Evolutionary conservation across 1,140 invertebrate species (phyloP), one percentile per base, ranked within the genome.

Genomic region (Pentalonia nigronervosa): DNA sequence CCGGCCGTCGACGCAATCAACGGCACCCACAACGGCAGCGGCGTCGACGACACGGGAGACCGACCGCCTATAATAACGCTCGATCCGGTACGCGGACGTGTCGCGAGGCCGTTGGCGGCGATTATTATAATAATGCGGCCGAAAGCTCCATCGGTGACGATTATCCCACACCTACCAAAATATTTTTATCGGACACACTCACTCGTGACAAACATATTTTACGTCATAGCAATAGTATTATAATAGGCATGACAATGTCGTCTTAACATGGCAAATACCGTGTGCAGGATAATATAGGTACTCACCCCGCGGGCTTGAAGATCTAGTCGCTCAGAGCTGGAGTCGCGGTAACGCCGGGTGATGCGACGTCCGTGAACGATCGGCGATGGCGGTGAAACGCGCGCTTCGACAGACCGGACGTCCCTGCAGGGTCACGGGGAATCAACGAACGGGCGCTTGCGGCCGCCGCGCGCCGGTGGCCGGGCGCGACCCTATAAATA

Each of bases 401-500:
- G 90, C 30, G 90, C 90, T 23, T 14, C n/a, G 36, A 84, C 76
- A 48, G 47, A 92, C 45, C 45, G 34, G 41, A 84, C 91, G 91
- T 84, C 76, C 76, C 76, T 41, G 76, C 30, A 34, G 47, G 34
- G 76, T 84, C 36, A 36, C 67, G n/a, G 47, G 47, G 30, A 50
- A 89, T 89, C 48, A 50, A 11, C 47, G 56, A 21, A 36, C 56
- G 25, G 60, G 60, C 60, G 30, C 11, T 30, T n/a, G 41, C n/a
- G 34, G 53, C 8, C 56, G 56, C 8, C 90, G 56, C 89, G 83
- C 47, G 47, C 41, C 41, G 91, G 45, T 47, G 76, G 91, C 48
- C 76, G 91, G 76, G 48, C 47, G 45, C 91, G 91, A 92, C 91
- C 91, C 91, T 50, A 83, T 30, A 91, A 91, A 48, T 83, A 48